Conservation (phyloP, 2,797 vertebrate species). For the Fistularia tabacaria region DNA sequence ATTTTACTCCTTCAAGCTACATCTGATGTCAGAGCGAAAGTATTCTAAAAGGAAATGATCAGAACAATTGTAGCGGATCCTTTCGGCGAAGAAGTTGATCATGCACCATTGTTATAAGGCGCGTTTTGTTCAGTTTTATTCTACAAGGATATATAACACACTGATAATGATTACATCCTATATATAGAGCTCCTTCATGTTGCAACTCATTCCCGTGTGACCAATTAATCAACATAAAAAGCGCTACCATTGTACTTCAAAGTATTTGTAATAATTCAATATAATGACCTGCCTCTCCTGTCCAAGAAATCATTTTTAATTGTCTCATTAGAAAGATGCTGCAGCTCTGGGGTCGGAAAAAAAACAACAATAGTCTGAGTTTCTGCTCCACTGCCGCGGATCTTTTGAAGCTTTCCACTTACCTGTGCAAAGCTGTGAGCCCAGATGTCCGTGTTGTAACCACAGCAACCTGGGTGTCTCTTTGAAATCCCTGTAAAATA, state of each 20-base stretch:
- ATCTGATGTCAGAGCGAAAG: conserved; percentile 19
- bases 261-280: conserved; percentile 66
- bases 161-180: conserved; percentile 54
- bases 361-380: conserved; percentile 60
- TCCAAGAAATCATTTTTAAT: conserved; percentile 72
- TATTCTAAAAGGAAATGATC: conserved; percentile 7
- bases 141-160: conserved; percentile 28
- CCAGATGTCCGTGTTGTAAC: conserved; percentile 58
- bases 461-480: conserved; percentile 59
- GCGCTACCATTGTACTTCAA: conserved; percentile 54
- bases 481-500: conserved; percentile 69
- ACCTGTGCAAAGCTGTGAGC: conserved; percentile 57
- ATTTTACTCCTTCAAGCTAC: conserved; percentile 3
- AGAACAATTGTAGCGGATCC: conserved; percentile 16
- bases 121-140: conserved; percentile 28
- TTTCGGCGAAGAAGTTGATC: conserved; percentile 23
- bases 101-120: conserved; percentile 16
- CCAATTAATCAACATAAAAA: conserved; percentile 70
- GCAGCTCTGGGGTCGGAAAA: conserved; percentile 30
- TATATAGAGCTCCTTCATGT: conserved; percentile 53
- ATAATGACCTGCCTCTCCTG: conserved; percentile 57
- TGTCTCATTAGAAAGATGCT: conserved; percentile 66
- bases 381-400: conserved; percentile 36
- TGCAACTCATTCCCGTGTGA: conserved; percentile 62
- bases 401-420: conserved; percentile 66